Percentiles rank a stretch among this genome's conserved stretches.
Evolutionary conservation across 2,113 vertebrate species (phyloP).

Genomic region (Scatophagus argus): DNA sequence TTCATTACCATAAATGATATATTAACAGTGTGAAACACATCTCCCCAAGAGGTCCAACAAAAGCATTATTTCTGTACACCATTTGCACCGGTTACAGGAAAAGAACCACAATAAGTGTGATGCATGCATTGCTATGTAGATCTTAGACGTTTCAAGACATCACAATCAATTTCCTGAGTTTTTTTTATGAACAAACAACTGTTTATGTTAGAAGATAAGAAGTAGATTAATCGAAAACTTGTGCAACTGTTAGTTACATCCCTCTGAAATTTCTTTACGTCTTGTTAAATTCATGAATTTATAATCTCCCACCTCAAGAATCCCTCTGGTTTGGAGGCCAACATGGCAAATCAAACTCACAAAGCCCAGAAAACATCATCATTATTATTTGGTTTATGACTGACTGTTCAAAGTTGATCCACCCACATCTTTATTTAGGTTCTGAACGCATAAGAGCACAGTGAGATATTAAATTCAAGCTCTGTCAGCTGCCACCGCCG

Average conservation of each 20-base stretch:
- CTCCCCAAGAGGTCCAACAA: no score
- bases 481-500: neutral
- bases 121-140: no score
- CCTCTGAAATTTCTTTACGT: neutral
- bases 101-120: no score
- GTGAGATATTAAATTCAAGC: neutral
- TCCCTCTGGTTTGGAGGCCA: neutral
- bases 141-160: neutral
- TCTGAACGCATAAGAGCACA: neutral
- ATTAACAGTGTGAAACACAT: no score
- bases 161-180: neutral
- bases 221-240: no score
- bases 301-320: neutral
- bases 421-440: neutral
- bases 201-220: no score
- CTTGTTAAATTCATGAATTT: neutral
- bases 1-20: neutral
- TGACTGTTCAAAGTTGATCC: neutral
- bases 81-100: no score
- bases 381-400: neutral
- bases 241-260: no score
- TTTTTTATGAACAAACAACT: neutral
- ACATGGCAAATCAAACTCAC: neutral
- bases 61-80: no score
- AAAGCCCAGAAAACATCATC: neutral